Base-by-base conservation (phyloP, 1,140 invertebrate genomes). In the Caenorhabditis brenneri region DNA sequence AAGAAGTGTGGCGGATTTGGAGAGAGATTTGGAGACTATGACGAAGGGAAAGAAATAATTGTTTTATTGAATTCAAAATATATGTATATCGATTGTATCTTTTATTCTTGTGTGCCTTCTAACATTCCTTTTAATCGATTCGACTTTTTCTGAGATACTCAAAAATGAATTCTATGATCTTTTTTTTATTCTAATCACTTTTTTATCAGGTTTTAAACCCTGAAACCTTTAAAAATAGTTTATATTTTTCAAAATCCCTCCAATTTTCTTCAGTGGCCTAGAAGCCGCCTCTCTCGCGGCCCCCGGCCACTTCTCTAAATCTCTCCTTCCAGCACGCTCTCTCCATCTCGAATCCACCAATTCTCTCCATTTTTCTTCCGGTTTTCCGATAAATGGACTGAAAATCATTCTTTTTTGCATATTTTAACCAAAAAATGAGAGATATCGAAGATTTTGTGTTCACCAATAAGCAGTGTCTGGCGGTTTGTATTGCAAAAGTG, bases 371-470 rank as follows among this genome's bases (percentile, higher is more conserved):
- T 36, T 65, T n/a, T 15, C 7, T 33, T n/a, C 29, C 4, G 19
- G 42, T 74, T 36, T 74, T 74, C 36, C 65, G 65, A 46, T 74
- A 74, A 74, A 74, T 74, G 65, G 16, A 31, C 65, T 24, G 65
- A n/a, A 74, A 65, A 36, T 42, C 31, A 10, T 42, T n/a, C 0
- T 19, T 10, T n/a, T 42, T 42, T 42, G 42, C 65, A 0, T 33
- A 36, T 33, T 65, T 36, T 10, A 24, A 31, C 4, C 9, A 31
- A 10, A 74, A 39, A 74, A 85, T 85, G 84, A 65, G 58, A 53
- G 84, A 85, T 31, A 42, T 81, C 24, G 85, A 86, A 6, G 85
- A 86, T 69, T 85, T 86, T 49, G 65, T 85, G 53, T 86, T 86
- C 78, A 84, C 82, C 29, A 86, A 85, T 48, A 46, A 87, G 42